Base-by-base conservation (phyloP, 1,140 invertebrate genomes). In the Meloidogyne chitwoodi region DNA sequence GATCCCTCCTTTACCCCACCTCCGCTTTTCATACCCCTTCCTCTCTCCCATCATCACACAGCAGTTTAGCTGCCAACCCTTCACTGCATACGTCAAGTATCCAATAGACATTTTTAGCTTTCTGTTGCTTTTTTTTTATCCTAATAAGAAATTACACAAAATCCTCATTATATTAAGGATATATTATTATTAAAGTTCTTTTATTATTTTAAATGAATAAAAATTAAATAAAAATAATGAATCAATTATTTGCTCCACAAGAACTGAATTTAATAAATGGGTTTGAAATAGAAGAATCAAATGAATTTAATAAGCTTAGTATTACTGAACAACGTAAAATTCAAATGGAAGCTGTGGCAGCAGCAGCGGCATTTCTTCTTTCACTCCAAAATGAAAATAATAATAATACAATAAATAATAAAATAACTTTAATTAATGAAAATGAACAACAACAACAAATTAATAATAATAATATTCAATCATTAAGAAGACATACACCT, bases 271-370 rank as follows among this genome's bases (percentile, higher is more conserved):
- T 70, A 16, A 29, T 61, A 27, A n/a, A 22, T 70, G n/a, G 27
- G 64, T 63, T 64, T 63, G 71, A n/a, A 61, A n/a, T 2, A 19
- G 71, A 56, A 34, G 27, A 56, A 8, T n/a, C n/a, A 56, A 56
- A 56, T n/a, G 48, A 56, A 22, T 56, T 56, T 22, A 8, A 56
- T 56, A 56, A 56, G 5, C 48, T 56, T 56, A 56, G 48, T 56
- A n/a, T 4, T 56, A 56, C 5, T 56, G 48, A 56, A 56, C 48
- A 56, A 22, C 19, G 6, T 56, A 73, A 61, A 34, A 56, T 64
- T 29, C 71, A 73, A 63, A 56, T 61, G 71, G 71, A 73, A n/a
- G 71, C 71, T 12, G 71, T 61, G 41, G 71, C 56, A 24, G 71
- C 71, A 12, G 71, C 71, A 63, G 71, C 71, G 29, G 56, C 71